Percentiles rank a stretch among this genome's conserved stretches.
These are phyloP conservation scores for Actinia equina DNA, from an alignment of 64 coral and sea anemone species.

Conservation along the genomic window DNA sequence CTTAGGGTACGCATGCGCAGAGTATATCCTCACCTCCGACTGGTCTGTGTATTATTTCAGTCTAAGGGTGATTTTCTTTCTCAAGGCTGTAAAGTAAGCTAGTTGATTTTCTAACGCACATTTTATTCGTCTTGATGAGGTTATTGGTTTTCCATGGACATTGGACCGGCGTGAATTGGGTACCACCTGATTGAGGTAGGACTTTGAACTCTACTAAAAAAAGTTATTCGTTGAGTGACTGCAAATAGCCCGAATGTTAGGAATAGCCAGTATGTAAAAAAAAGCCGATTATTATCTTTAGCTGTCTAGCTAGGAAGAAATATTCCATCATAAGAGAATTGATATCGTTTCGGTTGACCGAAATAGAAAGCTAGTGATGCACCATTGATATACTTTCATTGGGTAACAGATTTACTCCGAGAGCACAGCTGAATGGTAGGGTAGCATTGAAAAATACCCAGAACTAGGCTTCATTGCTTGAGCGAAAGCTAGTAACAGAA, in stretches of 20 bases:
- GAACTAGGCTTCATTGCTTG: neutral
- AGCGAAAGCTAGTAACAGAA: neutral
- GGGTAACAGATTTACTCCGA: neutral
- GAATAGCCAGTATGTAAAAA: neutral
- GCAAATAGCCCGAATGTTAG: neutral
- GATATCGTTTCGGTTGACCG: neutral
- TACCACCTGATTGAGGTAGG: conserved; percentile 1
- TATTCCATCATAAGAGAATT: neutral
- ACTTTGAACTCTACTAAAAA: conserved; percentile 6
- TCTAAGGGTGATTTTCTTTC: neutral
- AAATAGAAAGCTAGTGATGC: neutral
- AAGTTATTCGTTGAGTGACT: neutral
- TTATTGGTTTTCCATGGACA: neutral
- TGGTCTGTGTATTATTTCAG: conserved; percentile 7
- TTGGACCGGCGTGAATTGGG: neutral
- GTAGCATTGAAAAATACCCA: neutral
- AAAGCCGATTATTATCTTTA: neutral
- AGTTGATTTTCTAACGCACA: neutral
- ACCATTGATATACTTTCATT: neutral
- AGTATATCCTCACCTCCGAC: neutral
- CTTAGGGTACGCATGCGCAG: neutral
- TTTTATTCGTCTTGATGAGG: neutral
- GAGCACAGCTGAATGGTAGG: neutral
- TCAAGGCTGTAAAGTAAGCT: neutral
- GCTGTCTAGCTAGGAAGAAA: neutral